Evolutionary conservation across 1,140 invertebrate genomes (phyloP).

Genomic region (Spodoptera litura): DNA sequence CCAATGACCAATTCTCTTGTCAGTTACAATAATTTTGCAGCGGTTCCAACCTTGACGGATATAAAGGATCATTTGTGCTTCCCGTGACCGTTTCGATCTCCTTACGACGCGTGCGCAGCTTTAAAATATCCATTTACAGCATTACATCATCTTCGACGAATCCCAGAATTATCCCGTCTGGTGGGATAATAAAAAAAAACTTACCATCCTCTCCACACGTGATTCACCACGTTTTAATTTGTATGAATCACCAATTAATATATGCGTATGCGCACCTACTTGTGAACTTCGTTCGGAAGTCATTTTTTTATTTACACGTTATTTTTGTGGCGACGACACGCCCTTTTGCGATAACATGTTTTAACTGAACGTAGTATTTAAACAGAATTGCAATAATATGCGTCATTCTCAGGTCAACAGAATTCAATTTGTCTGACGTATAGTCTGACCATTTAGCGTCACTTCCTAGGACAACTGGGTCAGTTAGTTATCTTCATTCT

Average conservation of each 20-base stretch:
- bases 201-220: slow-evolving; percentile 52
- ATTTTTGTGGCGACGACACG: slow-evolving; percentile 18
- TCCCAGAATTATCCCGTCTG: slow-evolving; percentile 59
- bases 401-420: neutral
- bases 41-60: slow-evolving; percentile 25
- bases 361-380: neutral
- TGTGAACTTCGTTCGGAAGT: slow-evolving; percentile 36
- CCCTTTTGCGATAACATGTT: slow-evolving; percentile 29
- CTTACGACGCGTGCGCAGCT: slow-evolving; percentile 31
- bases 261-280: slow-evolving; percentile 23
- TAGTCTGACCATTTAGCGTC: neutral
- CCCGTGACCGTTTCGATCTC: slow-evolving; percentile 19
- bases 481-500: too few species aligned
- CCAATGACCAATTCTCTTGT: slow-evolving; percentile 44
- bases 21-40: slow-evolving; percentile 45
- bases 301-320: slow-evolving; percentile 39
- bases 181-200: slow-evolving; percentile 42
- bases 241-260: slow-evolving; percentile 70
- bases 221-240: slow-evolving; percentile 60
- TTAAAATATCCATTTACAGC: slow-evolving; percentile 54
- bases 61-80: slow-evolving; percentile 33
- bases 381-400: neutral
- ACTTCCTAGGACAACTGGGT: neutral
- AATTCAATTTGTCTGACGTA: neutral
- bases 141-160: slow-evolving; percentile 65